A percentile compares a stretch with the other conserved stretches of the same genome.
Conservation (phyloP, 2,888 invertebrate genomes). For the Gibbula magus region DNA sequence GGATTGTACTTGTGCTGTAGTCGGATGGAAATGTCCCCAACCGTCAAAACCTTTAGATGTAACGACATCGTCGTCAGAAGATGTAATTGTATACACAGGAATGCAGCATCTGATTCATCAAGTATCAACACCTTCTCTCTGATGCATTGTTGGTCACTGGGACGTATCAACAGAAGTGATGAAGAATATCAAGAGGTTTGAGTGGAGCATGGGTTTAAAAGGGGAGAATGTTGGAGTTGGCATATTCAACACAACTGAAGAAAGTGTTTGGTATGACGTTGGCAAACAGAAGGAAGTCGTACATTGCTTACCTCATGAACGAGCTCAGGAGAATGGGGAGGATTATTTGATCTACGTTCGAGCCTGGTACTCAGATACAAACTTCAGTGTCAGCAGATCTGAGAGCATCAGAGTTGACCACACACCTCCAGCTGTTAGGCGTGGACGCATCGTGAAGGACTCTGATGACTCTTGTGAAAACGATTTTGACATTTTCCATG, state of each 20-base stretch:
- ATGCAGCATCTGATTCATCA: not conserved
- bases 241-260: constrained; percentile 37
- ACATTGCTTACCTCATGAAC: constrained; percentile 40
- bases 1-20: constrained; percentile 27
- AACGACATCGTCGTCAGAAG: not conserved
- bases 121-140: not conserved
- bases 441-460: constrained; percentile 1
- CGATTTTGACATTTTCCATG: constrained; percentile 14
- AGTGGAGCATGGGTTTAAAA: constrained; percentile 46
- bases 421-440: constrained; percentile 16
- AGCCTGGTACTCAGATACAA: constrained; percentile 4
- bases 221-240: constrained; percentile 41
- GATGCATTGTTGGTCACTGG: constrained; percentile 6
- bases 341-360: constrained; percentile 23
- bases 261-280: constrained; percentile 45
- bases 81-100: not conserved
- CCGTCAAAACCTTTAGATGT: not conserved
- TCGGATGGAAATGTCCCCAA: constrained; percentile 9
- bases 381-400: not conserved
- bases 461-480: not conserved
- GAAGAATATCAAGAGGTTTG: constrained; percentile 37
- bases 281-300: constrained; percentile 31
- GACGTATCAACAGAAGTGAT: not conserved
- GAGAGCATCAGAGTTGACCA: constrained; percentile 5
- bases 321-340: constrained; percentile 11